These are phyloP conservation scores for Chlorospingus semifuscus DNA, from an alignment of 2,797 vertebrate species.

Conservation along the genomic window DNA sequence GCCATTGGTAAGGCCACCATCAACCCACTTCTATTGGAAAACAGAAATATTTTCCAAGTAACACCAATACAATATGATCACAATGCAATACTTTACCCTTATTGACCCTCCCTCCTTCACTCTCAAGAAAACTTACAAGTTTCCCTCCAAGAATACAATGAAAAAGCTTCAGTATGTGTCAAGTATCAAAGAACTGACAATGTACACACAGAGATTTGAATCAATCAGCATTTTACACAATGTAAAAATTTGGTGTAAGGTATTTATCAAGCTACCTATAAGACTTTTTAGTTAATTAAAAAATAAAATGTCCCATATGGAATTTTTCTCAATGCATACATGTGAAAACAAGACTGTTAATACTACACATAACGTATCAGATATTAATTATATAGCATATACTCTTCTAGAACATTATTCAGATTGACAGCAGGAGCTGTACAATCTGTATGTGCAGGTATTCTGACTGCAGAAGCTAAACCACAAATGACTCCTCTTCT, in stretches of 20 bases:
- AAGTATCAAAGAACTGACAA: not conserved
- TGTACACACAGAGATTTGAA: not conserved
- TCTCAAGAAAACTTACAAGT: not conserved
- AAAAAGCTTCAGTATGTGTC: not conserved
- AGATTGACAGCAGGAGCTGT: not conserved
- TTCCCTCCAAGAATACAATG: not conserved
- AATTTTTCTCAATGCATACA: not conserved
- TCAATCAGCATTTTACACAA: not conserved
- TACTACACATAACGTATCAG: not conserved
- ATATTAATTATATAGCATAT: not conserved
- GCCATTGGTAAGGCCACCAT: constrained; percentile 87
- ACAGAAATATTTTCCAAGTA: not conserved
- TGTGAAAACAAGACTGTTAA: not conserved
- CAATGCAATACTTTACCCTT: not conserved
- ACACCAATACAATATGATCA: not conserved
- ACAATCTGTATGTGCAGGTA: not conserved
- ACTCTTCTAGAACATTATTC: not conserved
- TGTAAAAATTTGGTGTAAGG: not conserved
- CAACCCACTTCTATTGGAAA: constrained; percentile 84
- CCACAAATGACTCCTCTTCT: not conserved
- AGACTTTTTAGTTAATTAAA: not conserved
- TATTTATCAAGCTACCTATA: not conserved
- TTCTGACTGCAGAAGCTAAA: not conserved
- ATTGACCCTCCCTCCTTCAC: not conserved
- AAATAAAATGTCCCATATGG: not conserved